phyloP scores from a whole-genome alignment of 2,888 invertebrate species.

The Pachycephus smyrnensis region DNA sequence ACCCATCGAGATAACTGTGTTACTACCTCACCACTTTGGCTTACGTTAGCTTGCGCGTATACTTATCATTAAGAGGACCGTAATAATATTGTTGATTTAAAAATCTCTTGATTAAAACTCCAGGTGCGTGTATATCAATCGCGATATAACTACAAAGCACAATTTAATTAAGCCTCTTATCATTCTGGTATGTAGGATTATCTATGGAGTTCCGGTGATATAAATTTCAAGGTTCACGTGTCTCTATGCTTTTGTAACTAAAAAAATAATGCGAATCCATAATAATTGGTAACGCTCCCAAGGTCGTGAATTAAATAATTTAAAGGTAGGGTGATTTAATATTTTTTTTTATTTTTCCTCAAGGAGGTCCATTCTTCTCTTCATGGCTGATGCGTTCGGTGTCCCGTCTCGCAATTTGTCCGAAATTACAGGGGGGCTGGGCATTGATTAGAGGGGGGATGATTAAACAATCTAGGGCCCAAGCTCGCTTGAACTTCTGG shows the following conservation, averaged over 20 bases:
- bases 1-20: background rate
- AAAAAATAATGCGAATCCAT: too few relatives aligned
- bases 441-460: conserved; percentile 62
- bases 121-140: background rate
- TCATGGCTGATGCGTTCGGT: background rate
- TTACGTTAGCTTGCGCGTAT: background rate
- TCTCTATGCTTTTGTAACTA: background rate
- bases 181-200: background rate
- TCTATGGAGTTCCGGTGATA: background rate
- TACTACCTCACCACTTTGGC: background rate
- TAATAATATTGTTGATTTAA: background rate
- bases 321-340: background rate
- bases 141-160: background rate
- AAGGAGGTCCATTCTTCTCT: background rate
- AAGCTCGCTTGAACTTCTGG: conserved; percentile 64
- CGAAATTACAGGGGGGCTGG: conserved; percentile 57
- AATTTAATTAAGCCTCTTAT: background rate
- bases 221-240: background rate
- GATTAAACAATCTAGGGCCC: conserved; percentile 66
- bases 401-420: conserved; percentile 55
- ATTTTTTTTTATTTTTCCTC: background rate
- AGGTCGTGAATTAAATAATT: background rate
- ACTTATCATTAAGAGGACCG: background rate
- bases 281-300: too few relatives aligned
- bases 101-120: background rate